phyloP scores from a whole-genome alignment of 2,113 vertebrate genomes.

The Euleptes europaea region DNA sequence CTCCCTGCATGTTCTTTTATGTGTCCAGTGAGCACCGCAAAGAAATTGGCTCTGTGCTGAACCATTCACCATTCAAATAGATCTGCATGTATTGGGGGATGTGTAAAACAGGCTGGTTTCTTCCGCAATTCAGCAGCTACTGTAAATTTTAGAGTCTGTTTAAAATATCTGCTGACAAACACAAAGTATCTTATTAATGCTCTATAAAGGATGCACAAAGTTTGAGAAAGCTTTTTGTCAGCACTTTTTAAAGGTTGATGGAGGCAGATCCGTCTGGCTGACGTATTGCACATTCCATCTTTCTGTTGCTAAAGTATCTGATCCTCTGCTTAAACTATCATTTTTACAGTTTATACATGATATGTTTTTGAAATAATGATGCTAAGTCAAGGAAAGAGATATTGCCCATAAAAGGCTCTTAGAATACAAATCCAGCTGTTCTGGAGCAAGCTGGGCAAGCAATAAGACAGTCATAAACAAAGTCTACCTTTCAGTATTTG shows the following conservation, averaged over 20 bases:
- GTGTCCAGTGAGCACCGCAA: neutral
- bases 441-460: neutral
- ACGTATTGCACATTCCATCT: constrained; percentile 11
- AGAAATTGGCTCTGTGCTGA: neutral
- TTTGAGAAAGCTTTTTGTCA: constrained; percentile 15
- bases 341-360: constrained; percentile 18
- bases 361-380: constrained; percentile 22
- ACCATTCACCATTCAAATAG: neutral
- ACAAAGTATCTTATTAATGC: constrained; percentile 22
- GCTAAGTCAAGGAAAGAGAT: constrained; percentile 5
- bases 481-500: neutral
- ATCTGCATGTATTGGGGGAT: neutral
- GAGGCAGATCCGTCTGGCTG: neutral
- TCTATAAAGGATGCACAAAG: constrained; percentile 14
- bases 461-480: neutral
- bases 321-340: constrained; percentile 16
- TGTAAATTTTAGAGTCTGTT: neutral
- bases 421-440: neutral
- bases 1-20: neutral
- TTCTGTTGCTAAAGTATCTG: constrained; percentile 14
- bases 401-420: neutral
- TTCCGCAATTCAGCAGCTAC: neutral
- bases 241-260: constrained; percentile 25
- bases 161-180: constrained; percentile 19
- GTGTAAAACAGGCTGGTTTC: neutral